Evolutionary conservation across 2,888 invertebrate genomes (phyloP), one percentile per base, ranked within the genome.

Genomic region (Macrostomum cliftonense): DNA sequence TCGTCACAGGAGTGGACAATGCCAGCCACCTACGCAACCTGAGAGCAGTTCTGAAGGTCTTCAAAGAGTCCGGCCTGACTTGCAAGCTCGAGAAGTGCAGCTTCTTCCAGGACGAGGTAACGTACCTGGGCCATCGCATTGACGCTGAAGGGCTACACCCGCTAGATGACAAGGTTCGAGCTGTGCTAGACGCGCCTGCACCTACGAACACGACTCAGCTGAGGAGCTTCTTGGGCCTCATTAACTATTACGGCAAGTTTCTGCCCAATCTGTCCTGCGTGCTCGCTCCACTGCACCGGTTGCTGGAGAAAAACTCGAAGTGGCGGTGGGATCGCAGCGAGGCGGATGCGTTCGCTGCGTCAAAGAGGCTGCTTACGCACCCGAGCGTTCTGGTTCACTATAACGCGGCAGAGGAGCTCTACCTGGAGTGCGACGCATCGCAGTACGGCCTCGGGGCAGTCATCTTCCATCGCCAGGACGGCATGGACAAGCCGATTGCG

Each of bases 391-490:
- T 65, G 9, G 54, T 55, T 12, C 62, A 66, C 51, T 67, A 58
- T 54, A 59, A 67, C 43, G 60, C 59, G 1, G 46, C 36, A n/a
- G 46, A 56, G 17, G 58, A 56, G 19, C 40, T 70, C 5, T 52
- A 56, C 16, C 47, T 72, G 2, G 60, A 67, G 1, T 62, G 63
- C 39, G 70, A 73, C 57, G 70, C 70, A 0, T 64, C 62, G 12
- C 60, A 60, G 11, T 49, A 49, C 14, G 65, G 64, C 17, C 46
- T 63, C 37, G 64, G 63, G 13, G 59, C 68, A 2, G 65, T 68
- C 5, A 21, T 11, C n/a, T 57, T 20, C 53, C 54, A 57, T 47
- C 42, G 42, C 13, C 49, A 51, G 19, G 52, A 55, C 43, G 54
- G 53, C 2, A 28, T 49, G 9, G 45, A 53, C 13, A 45, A 50